Evolutionary conservation across 2,797 vertebrate species (phyloP), one percentile per base, ranked within the genome.

Genomic region (Tokudaia tokunoshimensis): DNA sequence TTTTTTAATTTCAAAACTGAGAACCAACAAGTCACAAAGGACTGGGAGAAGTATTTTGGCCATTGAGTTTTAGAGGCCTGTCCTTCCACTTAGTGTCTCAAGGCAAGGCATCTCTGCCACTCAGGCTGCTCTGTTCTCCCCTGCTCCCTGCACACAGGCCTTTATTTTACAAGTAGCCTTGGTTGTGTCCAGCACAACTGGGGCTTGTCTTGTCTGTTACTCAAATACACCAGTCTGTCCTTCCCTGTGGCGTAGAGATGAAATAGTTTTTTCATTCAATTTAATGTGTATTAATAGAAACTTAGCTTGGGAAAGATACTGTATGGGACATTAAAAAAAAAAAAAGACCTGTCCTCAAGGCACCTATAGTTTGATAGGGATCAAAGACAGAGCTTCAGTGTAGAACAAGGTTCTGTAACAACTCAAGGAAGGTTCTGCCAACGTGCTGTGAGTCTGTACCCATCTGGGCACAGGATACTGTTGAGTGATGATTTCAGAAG

Each of bases 1-100:
- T 59, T 89, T 41, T 79, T 96, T 91, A 59, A 83, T 86, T 75
- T 92, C 55, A 80, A 83, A 91, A 80, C 41, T 88, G 47, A 81
- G 95, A 82, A 93, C 89, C 52, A 76, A 12, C 24, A 95, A 88
- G 72, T 90, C 63, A 67, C 44, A 78, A 22, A 88, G 74, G 41
- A 89, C 37, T 59, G 22, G 47, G 52, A 85, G 65, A 52, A 63
- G 31, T 90, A 47, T 72, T 65, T 65, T 90, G 29, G 52, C n/a
- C 20, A 1, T 88, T 75, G 55, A 79, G 29, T 81, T 6, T 78
- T 47, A 74, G 74, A 67, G 37, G 22, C 81, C 55, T 3, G 3
- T 41, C 7, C 57, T 20, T 88, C 8, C 34, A 61, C 78, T 67
- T 20, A 10, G 78, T 15, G 1, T 91, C 90, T 57, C 80, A 13